These are phyloP conservation scores for Sebastes alutus DNA, from an alignment of 2,797 vertebrate genomes.

Conservation along the genomic window DNA sequence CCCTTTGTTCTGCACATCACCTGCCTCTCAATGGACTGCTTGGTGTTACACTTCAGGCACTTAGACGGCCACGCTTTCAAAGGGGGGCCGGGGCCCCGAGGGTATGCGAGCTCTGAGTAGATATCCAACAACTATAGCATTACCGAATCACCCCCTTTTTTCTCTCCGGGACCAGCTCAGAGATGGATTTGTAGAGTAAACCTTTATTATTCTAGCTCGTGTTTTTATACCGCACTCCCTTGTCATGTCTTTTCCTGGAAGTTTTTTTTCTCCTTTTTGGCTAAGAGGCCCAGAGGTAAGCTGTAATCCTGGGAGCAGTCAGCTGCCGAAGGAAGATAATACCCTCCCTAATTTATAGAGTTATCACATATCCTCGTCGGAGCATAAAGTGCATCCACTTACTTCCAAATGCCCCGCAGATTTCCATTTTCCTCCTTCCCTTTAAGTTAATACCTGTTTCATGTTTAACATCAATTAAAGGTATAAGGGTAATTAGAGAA, in stretches of 20 bases:
- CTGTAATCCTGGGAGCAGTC: constrained; percentile 66
- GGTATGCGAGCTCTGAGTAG: constrained; percentile 66
- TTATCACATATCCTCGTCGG: constrained; percentile 63
- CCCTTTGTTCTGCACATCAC: constrained; percentile 88
- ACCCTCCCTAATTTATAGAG: constrained; percentile 69
- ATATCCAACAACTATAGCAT: constrained; percentile 63
- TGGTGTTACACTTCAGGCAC: constrained; percentile 86
- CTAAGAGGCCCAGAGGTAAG: constrained; percentile 46
- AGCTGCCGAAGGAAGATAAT: constrained; percentile 67
- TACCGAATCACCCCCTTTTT: constrained; percentile 41
- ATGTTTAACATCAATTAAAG: constrained; percentile 86
- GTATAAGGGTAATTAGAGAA: constrained; percentile 82
- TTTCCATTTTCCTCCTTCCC: constrained; percentile 55
- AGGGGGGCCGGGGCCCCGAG: constrained; percentile 61
- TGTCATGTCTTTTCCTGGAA: constrained; percentile 33
- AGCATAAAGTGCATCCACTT: constrained; percentile 60
- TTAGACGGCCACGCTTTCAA: constrained; percentile 82
- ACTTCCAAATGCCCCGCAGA: constrained; percentile 56
- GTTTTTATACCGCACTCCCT: constrained; percentile 28
- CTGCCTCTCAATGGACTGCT: constrained; percentile 86
- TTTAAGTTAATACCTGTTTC: constrained; percentile 80
- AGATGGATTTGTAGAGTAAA: constrained; percentile 43
- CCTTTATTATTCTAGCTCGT: constrained; percentile 32
- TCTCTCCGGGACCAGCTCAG: constrained; percentile 9
- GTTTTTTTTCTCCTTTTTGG: neutral